Conservation (phyloP, 2,888 invertebrate species). For the Eupithecia centaureata region DNA sequence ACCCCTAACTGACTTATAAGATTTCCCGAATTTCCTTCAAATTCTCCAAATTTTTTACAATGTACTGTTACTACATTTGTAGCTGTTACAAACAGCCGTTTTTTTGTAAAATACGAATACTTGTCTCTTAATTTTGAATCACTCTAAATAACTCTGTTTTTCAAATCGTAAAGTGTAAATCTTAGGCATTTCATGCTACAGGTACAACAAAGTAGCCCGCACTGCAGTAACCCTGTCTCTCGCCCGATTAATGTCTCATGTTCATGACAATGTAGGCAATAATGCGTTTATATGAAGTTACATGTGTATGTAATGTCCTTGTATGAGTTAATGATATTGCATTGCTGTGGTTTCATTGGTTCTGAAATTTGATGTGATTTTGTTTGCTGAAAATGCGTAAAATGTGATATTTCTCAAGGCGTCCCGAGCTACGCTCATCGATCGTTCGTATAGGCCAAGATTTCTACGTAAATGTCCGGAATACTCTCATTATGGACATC, state of each 20-base stretch:
- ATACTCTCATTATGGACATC: too few relatives aligned
- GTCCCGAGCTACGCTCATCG: too few relatives aligned
- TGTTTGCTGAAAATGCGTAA: too few relatives aligned
- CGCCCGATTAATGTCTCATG: slow-evolving; percentile 29
- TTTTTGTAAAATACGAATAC: background rate
- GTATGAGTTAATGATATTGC: slow-evolving; percentile 13
- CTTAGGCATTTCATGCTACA: background rate
- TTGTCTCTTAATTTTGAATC: background rate
- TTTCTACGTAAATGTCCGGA: too few relatives aligned
- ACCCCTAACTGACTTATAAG: background rate
- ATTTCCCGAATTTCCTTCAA: background rate
- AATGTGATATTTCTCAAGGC: too few relatives aligned
- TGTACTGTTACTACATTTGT: too few relatives aligned
- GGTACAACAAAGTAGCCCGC: background rate
- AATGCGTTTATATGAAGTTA: slow-evolving; percentile 23
- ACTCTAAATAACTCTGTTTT: background rate
- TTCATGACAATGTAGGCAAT: slow-evolving; percentile 33
- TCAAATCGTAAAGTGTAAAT: too few relatives aligned
- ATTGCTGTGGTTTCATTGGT: slow-evolving; percentile 4
- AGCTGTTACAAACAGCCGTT: background rate
- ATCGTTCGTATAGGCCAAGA: too few relatives aligned
- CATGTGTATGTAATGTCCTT: slow-evolving; percentile 15
- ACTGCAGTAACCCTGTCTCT: slow-evolving; percentile 25
- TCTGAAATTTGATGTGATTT: background rate
- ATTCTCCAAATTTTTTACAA: too few relatives aligned